phyloP scores from a whole-genome alignment of 92 coral and sea anemone species.

The Porites lobata region DNA sequence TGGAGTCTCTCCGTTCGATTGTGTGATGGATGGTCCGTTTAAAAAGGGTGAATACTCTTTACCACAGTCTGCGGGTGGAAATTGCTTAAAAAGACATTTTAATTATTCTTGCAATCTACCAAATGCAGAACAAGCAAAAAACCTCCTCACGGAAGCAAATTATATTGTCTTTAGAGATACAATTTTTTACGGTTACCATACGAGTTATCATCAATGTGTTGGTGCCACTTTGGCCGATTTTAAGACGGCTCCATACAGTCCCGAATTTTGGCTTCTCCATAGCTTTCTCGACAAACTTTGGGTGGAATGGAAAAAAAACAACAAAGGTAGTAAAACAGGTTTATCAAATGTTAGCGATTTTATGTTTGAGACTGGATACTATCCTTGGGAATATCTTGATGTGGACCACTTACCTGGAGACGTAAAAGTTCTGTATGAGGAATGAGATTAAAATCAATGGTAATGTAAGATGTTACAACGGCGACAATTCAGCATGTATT shows the following conservation, averaged over 20 bases:
- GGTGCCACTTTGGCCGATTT: slow-evolving; percentile 63
- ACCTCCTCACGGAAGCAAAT: background rate
- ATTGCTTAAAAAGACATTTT: slow-evolving; percentile 69
- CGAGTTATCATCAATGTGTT: slow-evolving; percentile 57
- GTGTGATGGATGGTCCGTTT: slow-evolving; percentile 72
- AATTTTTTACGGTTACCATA: slow-evolving; percentile 49
- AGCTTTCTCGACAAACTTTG: slow-evolving; percentile 79
- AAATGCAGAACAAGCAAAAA: background rate
- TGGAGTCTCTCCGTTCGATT: slow-evolving; percentile 30
- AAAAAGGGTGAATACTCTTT: slow-evolving; percentile 38
- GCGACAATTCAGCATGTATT: no score
- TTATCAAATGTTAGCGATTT: slow-evolving; percentile 27
- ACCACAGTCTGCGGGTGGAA: slow-evolving; percentile 51
- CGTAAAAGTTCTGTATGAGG: slow-evolving; percentile 55
- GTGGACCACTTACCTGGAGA: slow-evolving; percentile 57
- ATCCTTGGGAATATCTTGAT: slow-evolving; percentile 58
- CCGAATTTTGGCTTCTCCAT: slow-evolving; percentile 79
- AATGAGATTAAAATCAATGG: no score
- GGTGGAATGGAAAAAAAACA: slow-evolving; percentile 68
- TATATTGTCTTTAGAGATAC: slow-evolving; percentile 49
- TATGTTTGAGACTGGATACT: slow-evolving; percentile 55
- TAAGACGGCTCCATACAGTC: slow-evolving; percentile 44
- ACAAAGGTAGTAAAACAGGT: slow-evolving; percentile 36
- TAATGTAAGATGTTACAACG: no score
- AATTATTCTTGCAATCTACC: slow-evolving; percentile 34